Conservation (phyloP, 1,140 invertebrate genomes). For the Pomphorhynchus laevis region DNA sequence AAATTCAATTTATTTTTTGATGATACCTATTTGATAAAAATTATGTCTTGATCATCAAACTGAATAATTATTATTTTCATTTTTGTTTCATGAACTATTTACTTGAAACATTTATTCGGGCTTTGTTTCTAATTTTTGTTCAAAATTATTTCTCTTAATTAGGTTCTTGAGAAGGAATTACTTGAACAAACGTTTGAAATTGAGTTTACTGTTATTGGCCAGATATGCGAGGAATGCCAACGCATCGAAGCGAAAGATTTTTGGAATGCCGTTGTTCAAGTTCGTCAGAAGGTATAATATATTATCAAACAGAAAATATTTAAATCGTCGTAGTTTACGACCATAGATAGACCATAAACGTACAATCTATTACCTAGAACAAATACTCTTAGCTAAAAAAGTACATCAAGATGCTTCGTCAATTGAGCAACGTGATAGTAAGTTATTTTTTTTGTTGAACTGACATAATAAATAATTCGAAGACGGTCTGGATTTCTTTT, state of each 20-base stretch:
- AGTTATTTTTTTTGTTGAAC: slow-evolving; percentile 12
- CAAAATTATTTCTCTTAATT: background rate
- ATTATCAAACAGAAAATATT: background rate
- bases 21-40: no score
- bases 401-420: slow-evolving; percentile 57
- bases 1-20: no score
- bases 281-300: slow-evolving; percentile 23
- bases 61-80: no score
- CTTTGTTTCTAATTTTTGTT: background rate
- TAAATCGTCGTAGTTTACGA: slow-evolving; percentile 21
- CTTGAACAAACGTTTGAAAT: slow-evolving; percentile 53
- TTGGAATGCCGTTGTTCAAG: slow-evolving; percentile 50
- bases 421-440: slow-evolving; percentile 61
- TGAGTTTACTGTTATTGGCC: slow-evolving; percentile 51
- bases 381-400: slow-evolving; percentile 68
- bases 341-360: slow-evolving; percentile 69
- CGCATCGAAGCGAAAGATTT: slow-evolving; percentile 77
- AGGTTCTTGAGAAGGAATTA: slow-evolving; percentile 1
- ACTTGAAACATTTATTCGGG: no score
- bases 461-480: slow-evolving; percentile 16
- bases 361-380: slow-evolving; percentile 87
- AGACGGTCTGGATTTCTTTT: slow-evolving; percentile 87
- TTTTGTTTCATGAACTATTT: no score
- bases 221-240: slow-evolving; percentile 91
- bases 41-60: no score